Base-by-base conservation (phyloP, 2,797 vertebrate species). In the Gallinago stenura region DNA sequence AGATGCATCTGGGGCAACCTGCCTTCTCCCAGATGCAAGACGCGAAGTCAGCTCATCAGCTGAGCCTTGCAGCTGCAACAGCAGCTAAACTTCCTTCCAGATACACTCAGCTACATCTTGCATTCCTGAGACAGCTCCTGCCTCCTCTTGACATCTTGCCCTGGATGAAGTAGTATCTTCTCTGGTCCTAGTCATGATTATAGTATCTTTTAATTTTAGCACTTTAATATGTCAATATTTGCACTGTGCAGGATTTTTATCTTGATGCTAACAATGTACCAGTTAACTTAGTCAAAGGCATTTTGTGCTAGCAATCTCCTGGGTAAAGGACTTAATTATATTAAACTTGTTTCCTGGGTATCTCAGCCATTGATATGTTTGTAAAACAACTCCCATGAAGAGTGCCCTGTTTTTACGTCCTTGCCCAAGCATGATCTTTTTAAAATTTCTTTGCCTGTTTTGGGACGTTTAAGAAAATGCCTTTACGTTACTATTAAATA, bases 391-490 rank as follows among this genome's bases (percentile, higher is more conserved):
- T 81, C 64, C 70, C 15, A 43, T 62, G 68, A 85, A 41, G 26
- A 71, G 30, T 39, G 71, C 18, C 46, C 33, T 69, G 43, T 6
- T 93, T 82, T 88, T 41, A 76, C 24, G 66, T 33, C 26, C 35
- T 69, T 92, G n/a, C 28, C 33, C 50, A 83, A 85, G 64, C 19
- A 31, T 12, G 48, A 30, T 39, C 65, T 62, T 48, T 92, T 24
- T 1, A 7, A 30, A 30, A 83, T 88, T 84, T 89, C 70, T 82
- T 84, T 19, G 43, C 62, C 48, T 91, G n/a, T 89, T 89, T 83
- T 35, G 35, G 58, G 62, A 90, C 88, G 62, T 92, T 93, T 66
- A 82, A 72, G 77, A 54, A 92, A 91, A 92, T 77, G 37, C 20
- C 33, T 93, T 60, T 35, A 79, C 54, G 13, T 89, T 93, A 64